Base-by-base conservation (phyloP, 2,888 invertebrate species). In the Silvanus unidentatus region DNA sequence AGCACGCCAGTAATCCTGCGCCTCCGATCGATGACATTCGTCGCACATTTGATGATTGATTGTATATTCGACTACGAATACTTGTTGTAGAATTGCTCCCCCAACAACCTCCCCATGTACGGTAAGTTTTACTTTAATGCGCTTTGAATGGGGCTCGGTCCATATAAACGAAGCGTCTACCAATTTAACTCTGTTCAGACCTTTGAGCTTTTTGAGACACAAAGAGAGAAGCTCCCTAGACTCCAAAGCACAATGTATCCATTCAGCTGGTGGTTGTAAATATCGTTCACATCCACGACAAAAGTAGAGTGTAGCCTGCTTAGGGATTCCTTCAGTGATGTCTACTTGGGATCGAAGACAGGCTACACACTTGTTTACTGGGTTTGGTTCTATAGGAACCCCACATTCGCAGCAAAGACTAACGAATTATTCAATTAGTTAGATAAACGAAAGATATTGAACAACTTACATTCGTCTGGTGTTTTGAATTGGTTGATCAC, bases 121-220 rank as follows among this genome's bases (percentile, higher is more conserved):
- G 1, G 94, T 95, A 44, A 99, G 72, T 74, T 94, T 92, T 0
- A 86, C 80, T 77, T 97, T 98, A 42, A 99, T 84, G 54, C 99
- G 80, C 72, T 93, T 96, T 1, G 98, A 99, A 76, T 99, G 99
- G 29, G 97, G 95, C 68, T 99, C 99, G 8, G 99, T 99, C 98
- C 98, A 99, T 2, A 96, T 82, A 75, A 99, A 99, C 1, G 88
- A 86, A 32, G 99, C 99, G 77, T 99, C 98, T 43, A 97, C 77
- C 11, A 99, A 75, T 64, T 94, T 90, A 0, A 98, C 89, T 65
- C 87, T 81, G 62, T 82, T 87, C 5, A 98, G 74, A 0, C 93
- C 93, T 70, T 89, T 97, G 15, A 99, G 71, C 65, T 87, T 90
- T 68, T 96, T 95, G 40, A 99, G 75, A 61, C 99, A 99, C 1